phyloP scores from a whole-genome alignment of 2,797 vertebrate genomes.

The Galago senegalensis region DNA sequence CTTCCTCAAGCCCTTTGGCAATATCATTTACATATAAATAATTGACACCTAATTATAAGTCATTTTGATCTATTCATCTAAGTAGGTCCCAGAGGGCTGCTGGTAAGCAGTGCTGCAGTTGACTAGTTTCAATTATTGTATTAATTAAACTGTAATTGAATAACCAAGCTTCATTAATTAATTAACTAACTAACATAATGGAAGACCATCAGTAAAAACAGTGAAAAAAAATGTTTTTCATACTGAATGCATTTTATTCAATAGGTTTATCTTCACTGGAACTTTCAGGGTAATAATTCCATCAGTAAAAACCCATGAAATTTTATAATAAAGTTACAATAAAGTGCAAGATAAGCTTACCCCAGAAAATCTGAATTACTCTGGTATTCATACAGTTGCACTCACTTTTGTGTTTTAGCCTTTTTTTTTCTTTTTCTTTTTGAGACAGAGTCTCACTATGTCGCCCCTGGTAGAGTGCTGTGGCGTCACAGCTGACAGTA shows the following conservation, averaged over 20 bases:
- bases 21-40: slow-evolving; percentile 73
- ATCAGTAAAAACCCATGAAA: background rate
- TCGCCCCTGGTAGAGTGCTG: too few relatives aligned
- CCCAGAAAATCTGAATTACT: slow-evolving; percentile 37
- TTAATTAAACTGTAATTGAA: slow-evolving; percentile 84
- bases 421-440: background rate
- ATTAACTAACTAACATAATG: slow-evolving; percentile 66
- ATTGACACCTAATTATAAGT: slow-evolving; percentile 72
- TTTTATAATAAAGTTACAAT: slow-evolving; percentile 41
- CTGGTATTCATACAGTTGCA: background rate
- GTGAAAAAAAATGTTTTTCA: background rate
- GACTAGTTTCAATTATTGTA: slow-evolving; percentile 77
- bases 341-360: slow-evolving; percentile 6
- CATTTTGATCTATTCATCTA: slow-evolving; percentile 77
- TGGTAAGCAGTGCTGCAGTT: slow-evolving; percentile 73
- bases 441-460: too few relatives aligned
- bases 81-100: slow-evolving; percentile 35
- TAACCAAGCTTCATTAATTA: slow-evolving; percentile 73
- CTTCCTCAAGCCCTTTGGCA: slow-evolving; percentile 1
- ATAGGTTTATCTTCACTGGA: background rate
- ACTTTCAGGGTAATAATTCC: background rate
- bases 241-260: background rate
- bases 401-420: background rate
- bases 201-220: slow-evolving; percentile 32
- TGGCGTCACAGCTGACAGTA: too few relatives aligned